A percentile compares a stretch with the other conserved stretches of the same genome.
These are phyloP conservation scores for Caenorhabditis afra DNA, from an alignment of 2,888 invertebrate species.

Conservation along the genomic window DNA sequence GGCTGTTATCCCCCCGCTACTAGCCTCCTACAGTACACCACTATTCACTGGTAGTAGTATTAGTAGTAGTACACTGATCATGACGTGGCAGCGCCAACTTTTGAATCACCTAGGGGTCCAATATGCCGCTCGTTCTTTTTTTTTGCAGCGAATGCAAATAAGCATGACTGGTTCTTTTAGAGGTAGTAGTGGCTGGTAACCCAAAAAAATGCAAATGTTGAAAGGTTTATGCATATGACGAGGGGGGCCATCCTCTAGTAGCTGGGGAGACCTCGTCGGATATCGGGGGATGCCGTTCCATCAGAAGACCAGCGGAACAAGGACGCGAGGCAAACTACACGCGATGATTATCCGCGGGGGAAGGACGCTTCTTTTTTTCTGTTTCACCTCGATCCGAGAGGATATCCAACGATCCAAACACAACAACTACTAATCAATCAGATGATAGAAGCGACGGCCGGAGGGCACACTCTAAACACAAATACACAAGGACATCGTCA, in stretches of 20 bases:
- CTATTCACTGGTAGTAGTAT: no score
- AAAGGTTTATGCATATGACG: constrained; percentile 40
- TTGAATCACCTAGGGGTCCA: constrained; percentile 36
- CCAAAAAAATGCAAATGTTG: constrained; percentile 16
- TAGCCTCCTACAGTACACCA: not conserved
- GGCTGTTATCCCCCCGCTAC: no score
- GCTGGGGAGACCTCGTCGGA: not conserved
- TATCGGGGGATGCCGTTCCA: not conserved
- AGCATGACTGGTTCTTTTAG: constrained; percentile 1
- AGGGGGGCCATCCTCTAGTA: constrained; percentile 17
- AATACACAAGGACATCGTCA: constrained; percentile 8
- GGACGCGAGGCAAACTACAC: constrained; percentile 22
- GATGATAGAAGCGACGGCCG: not conserved
- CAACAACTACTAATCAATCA: constrained; percentile 12
- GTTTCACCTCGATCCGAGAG: not conserved
- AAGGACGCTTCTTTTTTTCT: not conserved
- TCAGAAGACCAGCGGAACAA: constrained; percentile 31
- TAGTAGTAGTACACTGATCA: not conserved
- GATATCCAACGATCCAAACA: not conserved
- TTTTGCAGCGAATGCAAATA: constrained; percentile 29
- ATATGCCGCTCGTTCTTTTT: constrained; percentile 17
- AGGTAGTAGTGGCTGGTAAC: not conserved
- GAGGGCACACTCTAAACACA: constrained; percentile 37
- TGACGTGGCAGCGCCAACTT: not conserved
- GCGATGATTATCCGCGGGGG: constrained; percentile 26